These are phyloP conservation scores for Leptogaster cylindrica DNA, from an alignment of 2,888 invertebrate species.

Conservation along the genomic window DNA sequence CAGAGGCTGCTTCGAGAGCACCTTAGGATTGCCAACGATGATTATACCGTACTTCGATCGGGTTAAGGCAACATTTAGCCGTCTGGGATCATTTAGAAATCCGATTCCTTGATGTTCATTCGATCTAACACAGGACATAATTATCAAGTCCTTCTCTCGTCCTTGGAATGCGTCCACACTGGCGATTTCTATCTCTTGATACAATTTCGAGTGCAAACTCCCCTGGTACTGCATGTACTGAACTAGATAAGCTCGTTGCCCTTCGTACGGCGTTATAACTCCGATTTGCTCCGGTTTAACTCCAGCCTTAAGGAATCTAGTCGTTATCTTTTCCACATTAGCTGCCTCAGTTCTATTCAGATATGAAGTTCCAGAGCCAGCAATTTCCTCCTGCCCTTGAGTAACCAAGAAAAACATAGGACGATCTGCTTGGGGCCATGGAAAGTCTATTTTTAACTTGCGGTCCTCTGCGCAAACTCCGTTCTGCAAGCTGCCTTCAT, in stretches of 20 bases:
- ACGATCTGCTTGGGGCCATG: slow-evolving; percentile 95
- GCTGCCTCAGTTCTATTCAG: slow-evolving; percentile 98
- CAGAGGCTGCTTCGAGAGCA: slow-evolving; percentile 95
- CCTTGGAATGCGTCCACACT: slow-evolving; percentile 99
- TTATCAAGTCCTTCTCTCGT: slow-evolving; percentile 97
- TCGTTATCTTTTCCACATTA: slow-evolving; percentile 97
- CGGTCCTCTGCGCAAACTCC: slow-evolving; percentile 97
- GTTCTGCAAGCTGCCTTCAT: slow-evolving; percentile 98
- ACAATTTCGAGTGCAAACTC: slow-evolving; percentile 92
- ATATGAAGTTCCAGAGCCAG: slow-evolving; percentile 97
- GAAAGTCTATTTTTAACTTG: slow-evolving; percentile 92
- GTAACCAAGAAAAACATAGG: slow-evolving; percentile 99
- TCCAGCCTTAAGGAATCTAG: slow-evolving; percentile 91
- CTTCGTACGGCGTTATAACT: slow-evolving; percentile 98
- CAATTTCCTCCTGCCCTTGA: slow-evolving; percentile 98
- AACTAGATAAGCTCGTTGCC: slow-evolving; percentile 95
- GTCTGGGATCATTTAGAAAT: slow-evolving; percentile 95
- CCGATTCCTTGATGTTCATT: slow-evolving; percentile 99
- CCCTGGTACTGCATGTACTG: slow-evolving; percentile 99
- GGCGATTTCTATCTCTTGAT: slow-evolving; percentile 98
- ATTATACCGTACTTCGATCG: slow-evolving; percentile 97
- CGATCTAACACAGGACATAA: slow-evolving; percentile 98
- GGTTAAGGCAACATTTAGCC: slow-evolving; percentile 97
- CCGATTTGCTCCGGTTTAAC: slow-evolving; percentile 98
- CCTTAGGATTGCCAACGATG: slow-evolving; percentile 98